Percentiles rank a stretch among this genome's conserved stretches.
Evolutionary conservation across 2,113 vertebrate genomes (phyloP).

Genomic region (Cepphus grylle): DNA sequence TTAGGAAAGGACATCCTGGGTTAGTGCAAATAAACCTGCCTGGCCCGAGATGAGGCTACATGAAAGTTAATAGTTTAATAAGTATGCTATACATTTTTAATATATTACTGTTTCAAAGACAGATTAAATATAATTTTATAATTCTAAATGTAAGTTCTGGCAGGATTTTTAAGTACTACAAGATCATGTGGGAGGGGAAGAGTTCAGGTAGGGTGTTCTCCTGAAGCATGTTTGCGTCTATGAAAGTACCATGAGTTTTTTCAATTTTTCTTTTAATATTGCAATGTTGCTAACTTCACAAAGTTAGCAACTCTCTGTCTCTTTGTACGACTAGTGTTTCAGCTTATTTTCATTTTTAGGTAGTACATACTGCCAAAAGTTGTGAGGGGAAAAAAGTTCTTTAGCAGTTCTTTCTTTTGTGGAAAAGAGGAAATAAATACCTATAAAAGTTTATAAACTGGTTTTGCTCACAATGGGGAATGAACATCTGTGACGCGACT

Average conservation of each 20-base stretch:
- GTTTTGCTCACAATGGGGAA: neutral
- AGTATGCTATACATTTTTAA: neutral
- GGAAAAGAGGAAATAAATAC: neutral
- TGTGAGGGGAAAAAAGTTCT: neutral
- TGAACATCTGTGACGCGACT: neutral
- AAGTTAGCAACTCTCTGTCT: too few relatives aligned
- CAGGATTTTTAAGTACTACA: neutral
- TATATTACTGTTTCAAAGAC: neutral
- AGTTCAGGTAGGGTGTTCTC: neutral
- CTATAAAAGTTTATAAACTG: neutral
- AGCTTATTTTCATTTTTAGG: neutral
- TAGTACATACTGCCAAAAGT: neutral
- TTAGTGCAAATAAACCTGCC: neutral
- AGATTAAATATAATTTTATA: neutral
- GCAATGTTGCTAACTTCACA: neutral
- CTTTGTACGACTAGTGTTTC: neutral
- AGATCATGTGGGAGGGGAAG: neutral
- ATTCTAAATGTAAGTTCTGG: neutral
- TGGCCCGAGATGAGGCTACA: accelerated
- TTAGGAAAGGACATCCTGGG: neutral
- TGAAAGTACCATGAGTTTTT: neutral
- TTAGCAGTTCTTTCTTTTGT: neutral
- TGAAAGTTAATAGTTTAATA: neutral
- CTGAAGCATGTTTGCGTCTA: neutral
- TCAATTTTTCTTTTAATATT: neutral